These are phyloP conservation scores for Petrocephalus microphthalmus DNA, from an alignment of 2,113 vertebrate species.

Conservation along the genomic window DNA sequence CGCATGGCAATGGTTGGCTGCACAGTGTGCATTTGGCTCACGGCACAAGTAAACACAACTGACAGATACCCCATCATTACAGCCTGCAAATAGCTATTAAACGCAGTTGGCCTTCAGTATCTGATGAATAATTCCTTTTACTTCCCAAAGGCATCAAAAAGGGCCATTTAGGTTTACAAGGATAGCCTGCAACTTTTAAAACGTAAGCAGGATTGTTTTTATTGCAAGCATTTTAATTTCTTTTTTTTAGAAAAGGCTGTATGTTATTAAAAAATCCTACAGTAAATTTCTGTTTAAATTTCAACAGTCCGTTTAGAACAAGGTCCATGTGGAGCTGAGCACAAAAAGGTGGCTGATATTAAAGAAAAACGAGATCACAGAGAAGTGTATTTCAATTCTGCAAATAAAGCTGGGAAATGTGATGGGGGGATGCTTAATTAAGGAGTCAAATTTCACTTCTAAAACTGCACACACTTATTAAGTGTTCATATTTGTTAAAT, in stretches of 20 bases:
- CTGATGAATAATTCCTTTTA: background rate
- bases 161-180: background rate
- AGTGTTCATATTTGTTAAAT: background rate
- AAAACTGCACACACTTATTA: background rate
- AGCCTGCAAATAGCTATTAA: slow-evolving; percentile 11
- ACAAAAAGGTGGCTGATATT: background rate
- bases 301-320: background rate
- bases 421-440: background rate
- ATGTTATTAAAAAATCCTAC: background rate
- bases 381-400: background rate
- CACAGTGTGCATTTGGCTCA: background rate
- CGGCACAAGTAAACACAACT: background rate
- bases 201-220: background rate
- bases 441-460: background rate
- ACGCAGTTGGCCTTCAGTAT: background rate
- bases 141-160: background rate
- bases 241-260: background rate
- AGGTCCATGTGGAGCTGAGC: background rate
- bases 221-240: background rate
- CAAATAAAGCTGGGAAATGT: background rate
- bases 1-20: background rate
- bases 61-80: slow-evolving; percentile 6
- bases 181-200: background rate
- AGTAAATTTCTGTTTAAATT: background rate
- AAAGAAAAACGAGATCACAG: background rate